Base-by-base conservation (phyloP, 2,113 vertebrate species). In the Mus spicilegus region DNA sequence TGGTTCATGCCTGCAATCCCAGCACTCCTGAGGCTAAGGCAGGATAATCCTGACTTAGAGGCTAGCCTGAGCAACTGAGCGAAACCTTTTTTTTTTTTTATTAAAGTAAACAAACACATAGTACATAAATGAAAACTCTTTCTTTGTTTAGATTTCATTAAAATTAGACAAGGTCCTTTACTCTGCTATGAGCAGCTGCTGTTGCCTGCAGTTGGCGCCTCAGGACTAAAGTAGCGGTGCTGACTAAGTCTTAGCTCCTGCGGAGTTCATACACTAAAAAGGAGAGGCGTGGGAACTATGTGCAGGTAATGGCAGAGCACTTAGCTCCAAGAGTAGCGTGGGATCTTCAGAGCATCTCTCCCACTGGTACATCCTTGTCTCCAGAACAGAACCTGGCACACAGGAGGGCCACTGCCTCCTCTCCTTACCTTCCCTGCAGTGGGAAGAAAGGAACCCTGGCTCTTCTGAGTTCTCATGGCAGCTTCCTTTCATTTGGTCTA, bases 151-250 rank as follows among this genome's bases (percentile, higher is more conserved):
- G 16, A 30, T 54, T 93, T 82, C 5, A 24, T 72, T 91, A 89
- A n/a, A 54, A 95, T 90, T 63, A 67, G 54, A 78, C 20, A 51
- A n/a, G 33, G 42, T 54, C 85, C 72, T 96, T 90, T 46, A 72
- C n/a, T 93, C 4, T 56, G 2, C 51, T 77, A 0, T 92, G 49
- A 89, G 51, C 7, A 24, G n/a, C 58, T 49, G 39, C 24, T 63
- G 5, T 65, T 14, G 11, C 36, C 39, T 36, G 82, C 36, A 28
- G 1, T 9, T 36, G 85, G 30, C 16, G 70, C 36, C 56, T 91
- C 73, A 51, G 82, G 36, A n/a, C 36, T 88, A 46, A 72, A 19
- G n/a, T 46, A 54, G 11, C 30, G 70, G 13, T 51, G 28, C 86
- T 69, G 76, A 72, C 36, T 49, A 73, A 49, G 9, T 49, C 58